Base-by-base conservation (phyloP, 2,888 invertebrate species). In the Eilema sororculum region DNA sequence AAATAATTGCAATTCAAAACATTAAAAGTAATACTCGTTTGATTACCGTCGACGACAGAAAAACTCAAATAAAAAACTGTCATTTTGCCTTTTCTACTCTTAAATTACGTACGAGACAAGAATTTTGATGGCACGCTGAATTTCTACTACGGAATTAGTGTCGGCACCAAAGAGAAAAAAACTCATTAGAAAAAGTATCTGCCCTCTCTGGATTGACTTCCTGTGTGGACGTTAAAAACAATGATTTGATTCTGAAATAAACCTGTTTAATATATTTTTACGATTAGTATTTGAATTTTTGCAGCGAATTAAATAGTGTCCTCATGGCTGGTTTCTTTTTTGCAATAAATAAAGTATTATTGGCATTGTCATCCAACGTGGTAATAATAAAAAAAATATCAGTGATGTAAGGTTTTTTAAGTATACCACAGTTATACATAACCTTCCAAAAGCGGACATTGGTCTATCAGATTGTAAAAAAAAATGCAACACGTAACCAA, bases 61-160 rank as follows among this genome's bases (percentile, higher is more conserved):
- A 63, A 72, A 69, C 75, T 73, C 69, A 52, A 75, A 84, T 82
- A 9, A 80, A 81, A 70, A 84, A 81, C 73, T 81, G 76, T 78
- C 72, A 52, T 71, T 82, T 76, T 46, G 22, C 63, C 58, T 64
- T 60, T 68, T 72, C 71, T 76, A 59, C 71, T 74, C 76, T 82
- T 77, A 84, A 86, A 87, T 87, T 84, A 83, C 87, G 82, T 77
- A 84, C 87, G 83, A 82, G 88, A 84, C 79, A 73, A 64, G 86
- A 87, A 87, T 87, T 85, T 85, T 84, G 83, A 87, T 84, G 77
- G 77, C 72, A 71, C 65, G 61, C 73, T 25, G 69, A 83, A 78
- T 68, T 74, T 77, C 68, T 68, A 69, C 68, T 68, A 37, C 20
- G 37, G 60, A 76, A 79, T 77, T 76, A 74, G 78, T 73, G 59